These are phyloP conservation scores for Drosophila melanogaster DNA, from an alignment of 1,140 invertebrate species.

Conservation along the genomic window DNA sequence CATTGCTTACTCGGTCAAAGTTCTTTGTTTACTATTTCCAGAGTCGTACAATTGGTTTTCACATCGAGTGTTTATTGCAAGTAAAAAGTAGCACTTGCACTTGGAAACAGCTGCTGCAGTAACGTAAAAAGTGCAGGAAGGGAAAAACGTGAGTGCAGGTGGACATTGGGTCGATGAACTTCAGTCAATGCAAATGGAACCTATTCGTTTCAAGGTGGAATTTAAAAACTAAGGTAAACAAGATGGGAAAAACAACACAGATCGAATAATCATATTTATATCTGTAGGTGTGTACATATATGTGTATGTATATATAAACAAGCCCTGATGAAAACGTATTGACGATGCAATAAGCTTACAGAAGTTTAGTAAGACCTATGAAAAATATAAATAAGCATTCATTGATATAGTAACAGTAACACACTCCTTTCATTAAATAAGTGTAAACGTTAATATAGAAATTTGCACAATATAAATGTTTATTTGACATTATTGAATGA, in stretches of 20 bases:
- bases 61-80: slow-evolving; percentile 62
- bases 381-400: no score
- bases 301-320: slow-evolving; percentile 1
- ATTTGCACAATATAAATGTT: no score
- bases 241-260: neutral
- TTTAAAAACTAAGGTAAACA: slow-evolving; percentile 15
- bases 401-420: no score
- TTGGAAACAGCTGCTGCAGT: slow-evolving; percentile 10
- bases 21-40: slow-evolving; percentile 61
- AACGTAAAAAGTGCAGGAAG: slow-evolving; percentile 2
- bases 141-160: neutral
- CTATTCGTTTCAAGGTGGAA: slow-evolving; percentile 28
- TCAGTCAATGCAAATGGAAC: neutral
- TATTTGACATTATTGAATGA: no score
- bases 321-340: neutral
- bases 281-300: neutral
- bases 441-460: neutral
- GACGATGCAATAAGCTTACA: neutral
- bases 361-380: neutral
- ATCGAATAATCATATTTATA: slow-evolving; percentile 25
- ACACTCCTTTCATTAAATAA: neutral
- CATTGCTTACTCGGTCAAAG: slow-evolving; percentile 62
- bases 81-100: slow-evolving; percentile 71
- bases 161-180: slow-evolving; percentile 32
- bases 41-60: slow-evolving; percentile 21